Evolutionary conservation across 1,140 invertebrate species (phyloP), one percentile per base, ranked within the genome.

Genomic region (Phymorhynchus buccinoides): DNA sequence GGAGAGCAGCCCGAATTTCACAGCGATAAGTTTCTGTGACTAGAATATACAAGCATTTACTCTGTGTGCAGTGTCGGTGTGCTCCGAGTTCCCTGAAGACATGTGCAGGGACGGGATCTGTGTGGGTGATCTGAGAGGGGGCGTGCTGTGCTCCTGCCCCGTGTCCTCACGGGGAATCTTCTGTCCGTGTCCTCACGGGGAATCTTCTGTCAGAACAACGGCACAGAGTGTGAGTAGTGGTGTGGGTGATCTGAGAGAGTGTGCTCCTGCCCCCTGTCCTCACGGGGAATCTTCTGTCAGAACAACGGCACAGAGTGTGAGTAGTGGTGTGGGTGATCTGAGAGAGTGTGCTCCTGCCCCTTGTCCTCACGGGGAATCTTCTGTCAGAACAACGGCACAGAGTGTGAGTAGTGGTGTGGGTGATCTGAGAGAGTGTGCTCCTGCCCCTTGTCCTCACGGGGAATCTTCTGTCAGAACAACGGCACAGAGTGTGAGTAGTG

Each of bases 91-190:
- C 14, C 77, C 77, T 7, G 9, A 0, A 35, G 41, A 14, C 1
- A 18, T 79, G 41, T 79, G 77, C 18, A 48, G 35, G 27, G 7
- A 32, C 9, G 81, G 56, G 30, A 75, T 27, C 73, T 68, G 71
- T 84, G 73, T 73, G 32, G 81, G 71, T 30, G 75, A 86, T 44
- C 44, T 77, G 52, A 48, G 48, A 30, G 75, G 44, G 22, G 81
- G 66, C 9, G 71, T 73, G 37, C 71, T 83, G 16, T 83, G 81
- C 39, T 48, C 32, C 41, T 83, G 81, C 39, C 81, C 81, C 22
- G n/a, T 84, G 27, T 30, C 39, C 75, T 16, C 35, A 18, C 73
- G 73, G 7, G 71, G 73, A n/a, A n/a, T n/a, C n/a, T n/a, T n/a
- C n/a, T n/a, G n/a, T n/a, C n/a, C n/a, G n/a, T n/a, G n/a, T n/a